Evolutionary conservation across 2,888 invertebrate species (phyloP), one percentile per base, ranked within the genome.

Genomic region (Lochmaea capreae): DNA sequence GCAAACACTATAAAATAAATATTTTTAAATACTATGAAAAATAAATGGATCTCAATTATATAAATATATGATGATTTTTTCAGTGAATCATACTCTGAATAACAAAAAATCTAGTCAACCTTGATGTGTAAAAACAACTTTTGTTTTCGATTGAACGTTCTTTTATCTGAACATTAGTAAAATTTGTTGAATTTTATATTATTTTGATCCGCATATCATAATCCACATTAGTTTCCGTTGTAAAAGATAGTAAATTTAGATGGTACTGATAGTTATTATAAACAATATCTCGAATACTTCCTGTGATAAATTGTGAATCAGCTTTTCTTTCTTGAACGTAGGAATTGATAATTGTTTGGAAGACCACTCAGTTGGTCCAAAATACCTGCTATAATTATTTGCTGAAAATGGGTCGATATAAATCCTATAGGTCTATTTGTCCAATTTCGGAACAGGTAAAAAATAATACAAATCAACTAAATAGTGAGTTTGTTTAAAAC

Each of bases 91-190:
- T 18, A 9, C 16, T 54, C 5, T 49, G 49, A 49, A 18, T 18
- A 54, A 54, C 18, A 54, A 54, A 9, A 54, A 12, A 54, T 54
- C 54, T 54, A 54, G 54, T 54, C 54, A 54, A 54, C 54, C 54
- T 54, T 54, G 54, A 54, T 10, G 18, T 2, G 2, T 54, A 10
- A 3, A 54, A 54, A 54, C 54, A 54, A 9, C 10, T 54, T 18
- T 54, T n/a, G n/a, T 54, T 54, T 54, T 54, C 54, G 54, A 16
- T 54, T 18, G 16, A 43, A 43, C 4, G 8, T 42, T 42, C 42
- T 42, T 42, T 42, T 42, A 42, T 8, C 42, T 8, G 11, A 43
- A 43, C 43, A 5, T 43, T 43, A 3, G 43, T 11, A 5, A 12
- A 2, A 43, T 10, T 43, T 43, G 5, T 33, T 5, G 5, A 11